A percentile compares a stretch with the other conserved stretches of the same genome.
phyloP scores from a whole-genome alignment of 1,140 invertebrate genomes.

The Lanistes nyassanus region DNA sequence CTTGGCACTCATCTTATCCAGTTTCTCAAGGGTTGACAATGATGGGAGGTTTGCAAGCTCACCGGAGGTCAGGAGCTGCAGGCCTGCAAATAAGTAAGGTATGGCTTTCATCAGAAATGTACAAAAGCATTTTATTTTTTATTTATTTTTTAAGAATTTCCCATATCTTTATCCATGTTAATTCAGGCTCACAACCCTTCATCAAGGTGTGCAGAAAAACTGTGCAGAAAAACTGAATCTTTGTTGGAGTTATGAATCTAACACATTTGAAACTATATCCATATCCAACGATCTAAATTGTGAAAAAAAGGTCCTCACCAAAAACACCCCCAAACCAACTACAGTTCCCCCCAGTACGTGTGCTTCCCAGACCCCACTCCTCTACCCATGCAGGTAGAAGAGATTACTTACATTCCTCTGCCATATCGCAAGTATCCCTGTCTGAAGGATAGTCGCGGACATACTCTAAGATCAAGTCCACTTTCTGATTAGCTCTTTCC shows the following conservation, averaged over 20 bases:
- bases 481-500: constrained; percentile 36
- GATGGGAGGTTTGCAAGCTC: constrained; percentile 41
- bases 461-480: constrained; percentile 50
- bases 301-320: background rate
- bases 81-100: constrained; percentile 30
- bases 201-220: no score
- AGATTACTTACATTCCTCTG: constrained; percentile 54
- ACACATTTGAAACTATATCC: background rate
- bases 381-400: no score
- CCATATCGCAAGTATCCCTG: constrained; percentile 60
- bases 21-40: constrained; percentile 50
- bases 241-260: background rate
- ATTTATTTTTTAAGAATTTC: no score
- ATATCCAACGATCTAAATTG: background rate
- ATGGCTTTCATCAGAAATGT: background rate
- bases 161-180: no score
- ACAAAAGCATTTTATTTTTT: no score
- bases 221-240: background rate
- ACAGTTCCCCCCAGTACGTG: background rate
- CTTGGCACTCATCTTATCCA: constrained; percentile 46
- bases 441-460: constrained; percentile 57
- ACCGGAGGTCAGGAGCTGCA: constrained; percentile 42
- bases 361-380: background rate
- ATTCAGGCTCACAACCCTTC: no score
- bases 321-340: background rate